phyloP scores from a whole-genome alignment of 2,888 invertebrate genomes.

The Stictocephala bisonia region DNA sequence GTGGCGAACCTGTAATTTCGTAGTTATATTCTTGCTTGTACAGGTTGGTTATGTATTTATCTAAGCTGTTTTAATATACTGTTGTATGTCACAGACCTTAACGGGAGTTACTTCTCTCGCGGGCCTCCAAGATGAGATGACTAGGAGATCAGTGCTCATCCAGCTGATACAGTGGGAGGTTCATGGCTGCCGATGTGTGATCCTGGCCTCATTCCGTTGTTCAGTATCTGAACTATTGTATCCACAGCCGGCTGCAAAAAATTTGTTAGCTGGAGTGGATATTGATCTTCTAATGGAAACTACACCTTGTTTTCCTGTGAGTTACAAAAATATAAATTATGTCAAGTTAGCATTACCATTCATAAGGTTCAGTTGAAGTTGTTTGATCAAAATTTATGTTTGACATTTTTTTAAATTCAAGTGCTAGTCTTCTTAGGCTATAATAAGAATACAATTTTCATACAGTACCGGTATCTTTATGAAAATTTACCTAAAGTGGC shows the following conservation, averaged over 20 bases:
- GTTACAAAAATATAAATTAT: no score
- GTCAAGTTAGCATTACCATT: no score
- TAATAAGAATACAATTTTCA: no score
- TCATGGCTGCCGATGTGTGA: neutral
- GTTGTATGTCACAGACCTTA: conserved; percentile 24
- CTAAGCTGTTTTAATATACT: neutral
- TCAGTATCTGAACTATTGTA: conserved; percentile 65
- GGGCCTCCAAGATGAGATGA: conserved; percentile 25
- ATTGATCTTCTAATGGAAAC: conserved; percentile 77
- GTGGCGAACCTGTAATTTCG: no score
- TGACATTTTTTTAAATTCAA: no score
- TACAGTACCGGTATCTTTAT: no score
- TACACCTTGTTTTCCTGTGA: conserved; percentile 74
- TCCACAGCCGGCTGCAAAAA: conserved; percentile 68
- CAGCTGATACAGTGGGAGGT: conserved; percentile 38
- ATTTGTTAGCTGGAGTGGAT: conserved; percentile 70
- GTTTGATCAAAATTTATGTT: no score
- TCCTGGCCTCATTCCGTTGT: conserved; percentile 42
- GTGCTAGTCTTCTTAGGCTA: no score
- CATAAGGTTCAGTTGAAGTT: no score
- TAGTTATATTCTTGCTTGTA: no score
- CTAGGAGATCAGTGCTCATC: conserved; percentile 11
- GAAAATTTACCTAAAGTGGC: no score
- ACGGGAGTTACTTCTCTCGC: conserved; percentile 19
- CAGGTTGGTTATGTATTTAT: no score